Base-by-base conservation (phyloP, 2,888 invertebrate genomes). In the Buathra laborator region DNA sequence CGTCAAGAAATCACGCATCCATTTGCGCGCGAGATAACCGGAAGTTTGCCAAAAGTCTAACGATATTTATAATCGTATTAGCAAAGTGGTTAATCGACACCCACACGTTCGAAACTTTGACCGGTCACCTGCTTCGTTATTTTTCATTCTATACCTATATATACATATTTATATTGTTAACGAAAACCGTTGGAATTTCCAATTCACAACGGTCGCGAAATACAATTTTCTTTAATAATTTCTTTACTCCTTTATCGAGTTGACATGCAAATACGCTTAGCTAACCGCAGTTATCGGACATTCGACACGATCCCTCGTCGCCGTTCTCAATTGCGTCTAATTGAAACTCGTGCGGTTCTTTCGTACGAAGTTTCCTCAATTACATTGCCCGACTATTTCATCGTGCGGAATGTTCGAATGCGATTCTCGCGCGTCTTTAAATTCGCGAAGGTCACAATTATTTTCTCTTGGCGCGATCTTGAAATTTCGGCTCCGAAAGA, bases 301-400 rank as follows among this genome's bases (percentile, higher is more conserved):
- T 71, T 76, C 79, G 75, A 79, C 66, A 79, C 79, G 68, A 66
- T 37, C 70, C 19, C 7, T 70, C 71, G 24, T 78, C 81, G 51
- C 74, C 19, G 72, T 16, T 5, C 56, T 79, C 81, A 85, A 85
- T 85, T 82, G 75, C 32, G 37, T 71, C 71, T 75, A 82, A 85
- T 85, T 85, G 82, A 68, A 44, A 85, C 64, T 66, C 81, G 53
- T 74, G 32, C 32, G 29, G 66, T 6, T 64, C 68, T 44, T 51
- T 72, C 62, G 51, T 64, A 78, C 59, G 14, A 56, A 37, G 24
- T 48, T 74, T 81, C 9, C 19, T 75, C 68, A 64, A 70, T 66
- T 56, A 70, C 66, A 51, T 24, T 32, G 43, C 59, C 59, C 5
- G 32, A 46, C 59, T 32, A 67, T 46, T 66, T 16, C 48, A 44